These are phyloP conservation scores for Ptilodon capucinus DNA, from an alignment of 2,888 invertebrate genomes.

Conservation along the genomic window DNA sequence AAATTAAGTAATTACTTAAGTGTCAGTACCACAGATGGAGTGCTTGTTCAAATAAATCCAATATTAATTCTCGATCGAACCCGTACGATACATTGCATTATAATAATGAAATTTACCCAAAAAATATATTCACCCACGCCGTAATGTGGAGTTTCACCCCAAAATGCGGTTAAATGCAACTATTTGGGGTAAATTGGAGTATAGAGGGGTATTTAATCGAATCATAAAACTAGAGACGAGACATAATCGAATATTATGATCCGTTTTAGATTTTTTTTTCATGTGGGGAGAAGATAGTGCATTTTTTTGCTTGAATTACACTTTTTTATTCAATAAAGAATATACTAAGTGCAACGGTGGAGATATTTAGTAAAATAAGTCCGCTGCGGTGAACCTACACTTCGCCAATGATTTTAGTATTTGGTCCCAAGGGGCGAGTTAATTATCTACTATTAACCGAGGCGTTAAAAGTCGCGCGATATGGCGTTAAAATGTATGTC, in stretches of 20 bases:
- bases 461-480: too few species aligned
- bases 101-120: constrained; percentile 62
- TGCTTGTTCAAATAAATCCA: constrained; percentile 25
- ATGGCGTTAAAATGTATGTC: too few species aligned
- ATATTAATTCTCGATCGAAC: constrained; percentile 40
- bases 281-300: constrained; percentile 27
- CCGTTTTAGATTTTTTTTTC: constrained; percentile 60
- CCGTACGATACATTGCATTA: constrained; percentile 45
- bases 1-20: constrained; percentile 13
- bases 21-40: constrained; percentile 20
- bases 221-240: constrained; percentile 46
- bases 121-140: constrained; percentile 59
- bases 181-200: constrained; percentile 68
- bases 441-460: too few species aligned
- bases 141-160: constrained; percentile 59
- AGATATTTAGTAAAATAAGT: too few species aligned
- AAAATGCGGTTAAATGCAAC: constrained; percentile 66
- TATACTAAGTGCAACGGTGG: too few species aligned
- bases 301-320: constrained; percentile 13
- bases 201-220: constrained; percentile 72
- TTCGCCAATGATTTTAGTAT: too few species aligned
- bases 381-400: too few species aligned
- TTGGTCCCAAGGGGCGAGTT: too few species aligned
- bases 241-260: constrained; percentile 66
- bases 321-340: constrained; percentile 7